Evolutionary conservation across 1,140 invertebrate genomes (phyloP).

Genomic region (Muscidifurax raptorellus): DNA sequence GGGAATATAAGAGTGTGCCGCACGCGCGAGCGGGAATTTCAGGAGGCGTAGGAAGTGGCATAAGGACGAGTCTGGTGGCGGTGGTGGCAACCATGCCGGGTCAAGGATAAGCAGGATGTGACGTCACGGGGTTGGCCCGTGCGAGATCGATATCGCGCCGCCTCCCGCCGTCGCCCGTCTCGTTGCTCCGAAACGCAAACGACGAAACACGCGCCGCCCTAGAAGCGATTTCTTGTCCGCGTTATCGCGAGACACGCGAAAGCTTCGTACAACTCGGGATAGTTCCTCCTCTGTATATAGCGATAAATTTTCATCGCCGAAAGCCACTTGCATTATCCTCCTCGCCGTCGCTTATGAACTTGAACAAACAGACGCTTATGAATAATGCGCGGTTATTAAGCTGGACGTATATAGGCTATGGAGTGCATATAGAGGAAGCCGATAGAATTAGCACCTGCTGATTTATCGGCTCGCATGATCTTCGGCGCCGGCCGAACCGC

Average conservation of each 20-base stretch:
- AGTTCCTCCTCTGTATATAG: not conserved
- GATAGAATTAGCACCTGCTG: constrained; percentile 20
- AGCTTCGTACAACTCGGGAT: not conserved
- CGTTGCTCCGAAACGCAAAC: not conserved
- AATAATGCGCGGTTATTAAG: constrained; percentile 27
- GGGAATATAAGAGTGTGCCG: not conserved
- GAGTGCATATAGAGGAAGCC: not conserved
- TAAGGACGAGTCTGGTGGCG: constrained; percentile 56
- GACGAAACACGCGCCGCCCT: not conserved
- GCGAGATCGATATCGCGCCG: constrained; percentile 69
- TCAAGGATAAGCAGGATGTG: constrained; percentile 75
- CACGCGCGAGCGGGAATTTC: constrained; percentile 4
- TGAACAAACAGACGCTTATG: constrained; percentile 30
- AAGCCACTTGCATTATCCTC: not conserved
- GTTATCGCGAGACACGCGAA: not conserved
- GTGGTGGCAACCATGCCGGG: constrained; percentile 55
- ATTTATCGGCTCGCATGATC: constrained; percentile 3
- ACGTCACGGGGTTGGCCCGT: constrained; percentile 65
- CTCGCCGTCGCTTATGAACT: not conserved
- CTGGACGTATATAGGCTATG: too few relatives aligned
- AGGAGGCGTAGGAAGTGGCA: constrained; percentile 4
- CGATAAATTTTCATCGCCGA: not conserved
- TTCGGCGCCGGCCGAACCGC: not conserved
- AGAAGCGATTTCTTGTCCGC: not conserved
- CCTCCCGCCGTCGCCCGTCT: constrained; percentile 57